Evolutionary conservation across 2,888 invertebrate species (phyloP).

Genomic region (Hedya salicella): DNA sequence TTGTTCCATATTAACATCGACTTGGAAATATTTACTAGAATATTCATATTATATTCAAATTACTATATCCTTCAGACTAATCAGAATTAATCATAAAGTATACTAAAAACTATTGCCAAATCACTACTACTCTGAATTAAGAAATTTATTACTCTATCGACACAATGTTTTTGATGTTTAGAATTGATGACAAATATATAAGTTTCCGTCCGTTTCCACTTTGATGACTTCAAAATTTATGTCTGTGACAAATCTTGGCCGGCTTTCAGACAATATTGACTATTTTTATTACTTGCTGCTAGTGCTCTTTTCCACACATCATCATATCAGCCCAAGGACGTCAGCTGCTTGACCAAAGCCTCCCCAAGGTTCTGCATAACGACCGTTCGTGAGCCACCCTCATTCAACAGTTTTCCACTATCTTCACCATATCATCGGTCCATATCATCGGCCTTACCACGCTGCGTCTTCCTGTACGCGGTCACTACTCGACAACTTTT

Average conservation of each 20-base stretch:
- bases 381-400: no score
- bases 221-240: constrained; percentile 18
- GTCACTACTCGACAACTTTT: no score
- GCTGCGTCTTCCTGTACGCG: no score
- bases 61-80: background rate
- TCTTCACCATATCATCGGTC: no score
- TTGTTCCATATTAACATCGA: no score
- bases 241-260: constrained; percentile 1
- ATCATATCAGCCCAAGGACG: no score
- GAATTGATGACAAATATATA: constrained; percentile 15
- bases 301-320: constrained; percentile 10
- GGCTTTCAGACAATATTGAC: constrained; percentile 11
- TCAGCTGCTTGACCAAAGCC: no score
- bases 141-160: background rate
- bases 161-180: constrained; percentile 2
- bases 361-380: no score
- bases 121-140: background rate
- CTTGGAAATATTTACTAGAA: background rate
- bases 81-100: background rate
- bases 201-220: background rate
- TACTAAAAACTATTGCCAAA: background rate
- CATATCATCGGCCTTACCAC: no score
- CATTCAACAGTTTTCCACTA: no score
- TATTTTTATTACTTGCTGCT: constrained; percentile 19
- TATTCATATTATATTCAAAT: background rate